These are phyloP conservation scores for Seira ritae DNA, from an alignment of 2,888 invertebrate species.

Conservation along the genomic window DNA sequence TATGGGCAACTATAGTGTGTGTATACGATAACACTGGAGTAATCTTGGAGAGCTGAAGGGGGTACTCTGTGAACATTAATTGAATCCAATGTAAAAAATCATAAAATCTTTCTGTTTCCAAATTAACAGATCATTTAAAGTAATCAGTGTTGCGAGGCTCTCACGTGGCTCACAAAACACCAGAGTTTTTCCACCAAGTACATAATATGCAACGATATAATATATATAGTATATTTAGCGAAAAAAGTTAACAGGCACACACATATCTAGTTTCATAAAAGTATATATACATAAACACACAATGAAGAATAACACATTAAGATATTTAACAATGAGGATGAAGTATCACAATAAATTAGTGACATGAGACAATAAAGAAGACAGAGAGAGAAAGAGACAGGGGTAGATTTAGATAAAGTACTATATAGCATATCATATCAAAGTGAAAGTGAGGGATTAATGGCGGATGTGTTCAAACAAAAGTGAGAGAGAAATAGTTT, in stretches of 20 bases:
- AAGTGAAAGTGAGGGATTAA: constrained; percentile 21
- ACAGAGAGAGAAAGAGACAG: constrained; percentile 1
- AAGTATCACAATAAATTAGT: constrained; percentile 9
- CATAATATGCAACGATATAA: constrained; percentile 48
- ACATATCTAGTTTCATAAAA: constrained; percentile 20
- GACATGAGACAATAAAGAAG: constrained; percentile 21
- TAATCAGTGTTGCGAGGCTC: constrained; percentile 64
- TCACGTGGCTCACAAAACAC: constrained; percentile 70
- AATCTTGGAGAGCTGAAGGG: constrained; percentile 55
- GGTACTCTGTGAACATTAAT: constrained; percentile 51
- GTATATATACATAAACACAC: constrained; percentile 18
- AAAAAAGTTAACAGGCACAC: constrained; percentile 30
- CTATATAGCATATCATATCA: too few relatives aligned
- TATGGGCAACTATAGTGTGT: constrained; percentile 26
- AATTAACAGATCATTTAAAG: constrained; percentile 1
- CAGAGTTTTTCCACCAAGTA: constrained; percentile 74
- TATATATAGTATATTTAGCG: constrained; percentile 22
- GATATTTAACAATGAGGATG: background rate
- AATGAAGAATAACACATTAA: constrained; percentile 25
- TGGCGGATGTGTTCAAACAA: background rate
- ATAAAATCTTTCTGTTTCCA: constrained; percentile 19
- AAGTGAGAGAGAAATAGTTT: too few relatives aligned
- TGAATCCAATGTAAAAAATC: constrained; percentile 46
- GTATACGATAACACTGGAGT: constrained; percentile 28
- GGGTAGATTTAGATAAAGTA: constrained; percentile 33